Evolutionary conservation across 2,888 invertebrate genomes (phyloP), one percentile per base, ranked within the genome.

Genomic region (Chrysina gloriosa): DNA sequence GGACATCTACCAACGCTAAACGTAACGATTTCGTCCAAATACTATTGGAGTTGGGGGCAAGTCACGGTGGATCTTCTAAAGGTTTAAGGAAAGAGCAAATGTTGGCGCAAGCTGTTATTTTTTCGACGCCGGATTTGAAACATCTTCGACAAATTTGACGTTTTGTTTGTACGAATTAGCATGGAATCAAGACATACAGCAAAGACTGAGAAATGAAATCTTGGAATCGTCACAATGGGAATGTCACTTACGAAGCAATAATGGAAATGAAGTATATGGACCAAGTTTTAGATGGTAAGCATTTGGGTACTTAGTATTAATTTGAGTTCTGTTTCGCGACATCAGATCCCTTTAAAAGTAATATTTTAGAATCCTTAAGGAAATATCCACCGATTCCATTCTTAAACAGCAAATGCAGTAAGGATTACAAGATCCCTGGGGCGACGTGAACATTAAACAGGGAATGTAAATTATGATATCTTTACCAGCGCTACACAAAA

Each of bases 401-500:
- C 21, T 79, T 87, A 50, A 79, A 84, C n/a, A 78, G 88, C 39
- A 84, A 83, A 73, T 87, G 86, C 74, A 87, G 84, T 7, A 81
- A 84, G 70, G 76, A 80, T 4, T 88, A 87, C 76, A 77, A 74
- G 54, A 78, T 88, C 69, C 87, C 87, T 0, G 82, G 80, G 11
- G 84, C 2, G 77, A 85, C 23, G 78, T 86, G 1, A 78, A 81
- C 14, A 78, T 89, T 45, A 84, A 86, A 65, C 81, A 85, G 72
- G 88, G 86, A 1, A 82, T 84, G 69, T 81, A 85, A 1, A 84
- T 88, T 1, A 77, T 86, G 9, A 84, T 89, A 71, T 87, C 88
- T 1, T 84, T 86, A 64, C 84, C 85, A 73, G 86, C 85, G 1
- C 75, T 89, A 50, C 89, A 89, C 70, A 84, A 85, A 70, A 88